Percentiles rank a stretch among this genome's conserved stretches.
Conservation (phyloP, 2,888 invertebrate genomes). For the Saturnia japonica region DNA sequence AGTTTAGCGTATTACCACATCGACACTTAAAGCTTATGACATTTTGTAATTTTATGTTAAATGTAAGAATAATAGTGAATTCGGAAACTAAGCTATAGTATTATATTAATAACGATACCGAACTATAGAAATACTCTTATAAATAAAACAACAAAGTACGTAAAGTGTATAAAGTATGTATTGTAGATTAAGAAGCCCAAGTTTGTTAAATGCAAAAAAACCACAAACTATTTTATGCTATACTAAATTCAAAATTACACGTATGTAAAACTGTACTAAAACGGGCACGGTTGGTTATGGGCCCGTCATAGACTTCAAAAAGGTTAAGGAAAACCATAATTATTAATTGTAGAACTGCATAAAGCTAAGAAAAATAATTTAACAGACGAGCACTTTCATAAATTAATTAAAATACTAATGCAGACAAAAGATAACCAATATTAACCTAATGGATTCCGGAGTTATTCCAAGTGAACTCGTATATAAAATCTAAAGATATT, state of each 20-base stretch:
- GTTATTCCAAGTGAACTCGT: conserved; percentile 68
- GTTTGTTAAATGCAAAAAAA: too few species aligned
- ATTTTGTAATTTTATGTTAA: neutral
- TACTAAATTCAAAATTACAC: too few species aligned
- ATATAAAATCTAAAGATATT: conserved; percentile 79
- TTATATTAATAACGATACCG: neutral
- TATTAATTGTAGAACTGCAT: neutral
- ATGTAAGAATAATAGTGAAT: neutral
- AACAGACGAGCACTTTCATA: neutral
- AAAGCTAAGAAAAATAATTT: neutral
- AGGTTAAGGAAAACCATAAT: neutral
- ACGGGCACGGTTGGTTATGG: neutral
- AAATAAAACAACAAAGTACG: neutral
- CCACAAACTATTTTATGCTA: too few species aligned
- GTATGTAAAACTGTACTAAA: too few species aligned
- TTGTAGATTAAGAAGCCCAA: too few species aligned
- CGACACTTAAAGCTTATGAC: too few species aligned
- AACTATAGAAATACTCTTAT: neutral
- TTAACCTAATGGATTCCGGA: conserved; percentile 73
- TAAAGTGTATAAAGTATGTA: too few species aligned
- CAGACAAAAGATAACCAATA: conserved; percentile 70
- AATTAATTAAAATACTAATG: conserved; percentile 12
- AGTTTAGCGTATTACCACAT: too few species aligned
- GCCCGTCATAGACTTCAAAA: neutral
- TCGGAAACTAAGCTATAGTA: neutral